Percentiles rank a stretch among this genome's conserved stretches.
Conservation (phyloP, 2,888 invertebrate genomes). For the Volucella inanis region DNA sequence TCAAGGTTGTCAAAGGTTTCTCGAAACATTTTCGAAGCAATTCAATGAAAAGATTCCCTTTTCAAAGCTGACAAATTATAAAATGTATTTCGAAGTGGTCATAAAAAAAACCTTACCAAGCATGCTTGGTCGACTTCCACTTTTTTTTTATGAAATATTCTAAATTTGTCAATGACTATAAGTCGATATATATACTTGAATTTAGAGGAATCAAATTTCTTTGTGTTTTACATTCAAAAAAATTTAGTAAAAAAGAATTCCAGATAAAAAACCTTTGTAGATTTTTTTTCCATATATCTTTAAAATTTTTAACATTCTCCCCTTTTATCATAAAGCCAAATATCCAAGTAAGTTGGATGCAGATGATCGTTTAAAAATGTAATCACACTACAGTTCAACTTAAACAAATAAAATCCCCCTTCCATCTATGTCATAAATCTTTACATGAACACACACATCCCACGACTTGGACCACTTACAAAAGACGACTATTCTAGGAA, state of each 20-base stretch:
- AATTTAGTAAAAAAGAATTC: neutral
- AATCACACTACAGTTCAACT: slow-evolving; percentile 18
- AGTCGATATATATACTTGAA: no score
- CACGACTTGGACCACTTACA: slow-evolving; percentile 29
- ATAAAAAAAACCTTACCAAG: no score
- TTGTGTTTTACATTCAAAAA: no score
- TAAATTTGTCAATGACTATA: no score
- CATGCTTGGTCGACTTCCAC: no score
- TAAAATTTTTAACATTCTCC: neutral
- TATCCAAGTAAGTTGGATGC: slow-evolving; percentile 10
- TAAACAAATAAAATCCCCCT: neutral
- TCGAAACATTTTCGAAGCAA: no score
- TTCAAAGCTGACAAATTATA: no score
- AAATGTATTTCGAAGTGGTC: no score
- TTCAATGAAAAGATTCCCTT: no score
- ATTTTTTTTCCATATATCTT: neutral
- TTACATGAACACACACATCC: neutral
- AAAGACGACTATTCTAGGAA: neutral
- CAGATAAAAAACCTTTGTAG: neutral
- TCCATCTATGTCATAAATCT: neutral
- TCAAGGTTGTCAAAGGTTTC: no score
- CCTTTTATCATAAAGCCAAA: neutral
- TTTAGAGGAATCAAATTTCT: no score
- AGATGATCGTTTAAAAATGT: slow-evolving; percentile 57
- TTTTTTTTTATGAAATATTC: no score